Evolutionary conservation across 2,113 vertebrate genomes (phyloP), one percentile per base, ranked within the genome.

Genomic region (Cariama cristata): DNA sequence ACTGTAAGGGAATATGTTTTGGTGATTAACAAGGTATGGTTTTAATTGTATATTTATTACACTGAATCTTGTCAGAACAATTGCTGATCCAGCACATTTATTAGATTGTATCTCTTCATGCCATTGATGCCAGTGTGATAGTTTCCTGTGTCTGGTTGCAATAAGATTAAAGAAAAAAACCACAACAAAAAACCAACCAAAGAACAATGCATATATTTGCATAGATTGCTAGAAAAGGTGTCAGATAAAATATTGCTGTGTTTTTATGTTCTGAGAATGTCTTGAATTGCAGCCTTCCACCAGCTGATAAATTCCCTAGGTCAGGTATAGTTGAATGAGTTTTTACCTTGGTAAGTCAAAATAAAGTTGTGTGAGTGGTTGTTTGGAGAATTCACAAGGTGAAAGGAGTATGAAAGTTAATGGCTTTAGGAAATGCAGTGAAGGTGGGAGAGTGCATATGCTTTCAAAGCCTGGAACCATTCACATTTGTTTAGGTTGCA

Each of bases 171-270:
- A 23, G 18, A 52, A 33, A 26, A 45, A 21, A n/a, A 7, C 7
- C 38, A 38, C 38, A 38, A 38, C 38, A 21, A 12, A 18, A 13
- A 9, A 14, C 0, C 6, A 47, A 45, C 5, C 26, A 23, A 76
- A 62, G n/a, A 88, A 32, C 44, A 93, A 87, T 88, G 74, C 88
- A 75, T 95, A 68, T 84, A 93, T 95, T 96, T 97, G 72, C 88
- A 87, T 95, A 91, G 79, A 76, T 86, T 89, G 56, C 63, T 82
- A 79, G 35, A 42, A 92, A 58, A 76, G 6, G 14, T 85, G 73
- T 84, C 67, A 77, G 86, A 9, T 92, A 93, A 97, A 95, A 96
- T 94, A 90, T 33, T 68, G 33, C 47, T 88, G 72, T 88, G 64
- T 24, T 93, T 73, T 89, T 86, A 64, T 49, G 53, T 91, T 80